A percentile compares a stretch with the other conserved stretches of the same genome.
These are phyloP conservation scores for Trachops cirrhosus DNA, from an alignment of 2,797 vertebrate genomes.

Conservation along the genomic window DNA sequence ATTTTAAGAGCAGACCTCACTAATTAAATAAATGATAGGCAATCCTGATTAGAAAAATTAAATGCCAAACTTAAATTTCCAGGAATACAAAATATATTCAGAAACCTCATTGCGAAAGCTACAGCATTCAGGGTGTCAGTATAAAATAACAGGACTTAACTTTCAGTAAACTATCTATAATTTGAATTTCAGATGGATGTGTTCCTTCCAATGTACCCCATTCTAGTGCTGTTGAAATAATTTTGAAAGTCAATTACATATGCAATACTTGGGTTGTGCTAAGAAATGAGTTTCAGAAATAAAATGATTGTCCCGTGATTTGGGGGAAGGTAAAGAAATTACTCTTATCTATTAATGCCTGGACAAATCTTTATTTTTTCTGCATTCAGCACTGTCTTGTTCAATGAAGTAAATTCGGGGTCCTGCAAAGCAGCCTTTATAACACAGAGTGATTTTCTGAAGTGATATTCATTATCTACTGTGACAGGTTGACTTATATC, in stretches of 20 bases:
- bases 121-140: neutral
- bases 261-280: neutral
- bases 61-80: neutral
- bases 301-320: neutral
- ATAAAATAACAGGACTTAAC: neutral
- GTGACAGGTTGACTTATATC: neutral
- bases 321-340: neutral
- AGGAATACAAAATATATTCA: neutral
- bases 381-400: neutral
- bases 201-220: neutral
- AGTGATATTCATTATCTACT: neutral
- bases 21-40: conserved; percentile 27
- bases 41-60: neutral
- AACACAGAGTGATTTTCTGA: neutral
- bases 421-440: neutral
- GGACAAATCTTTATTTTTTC: neutral
- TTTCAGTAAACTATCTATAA: neutral
- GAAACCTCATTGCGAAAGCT: neutral
- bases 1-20: neutral
- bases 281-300: neutral
- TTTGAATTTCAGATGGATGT: neutral
- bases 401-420: neutral
- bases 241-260: neutral
- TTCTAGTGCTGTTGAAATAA: neutral
- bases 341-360: neutral